phyloP scores from a whole-genome alignment of 2,888 invertebrate genomes.

The Platycheirus albimanus region DNA sequence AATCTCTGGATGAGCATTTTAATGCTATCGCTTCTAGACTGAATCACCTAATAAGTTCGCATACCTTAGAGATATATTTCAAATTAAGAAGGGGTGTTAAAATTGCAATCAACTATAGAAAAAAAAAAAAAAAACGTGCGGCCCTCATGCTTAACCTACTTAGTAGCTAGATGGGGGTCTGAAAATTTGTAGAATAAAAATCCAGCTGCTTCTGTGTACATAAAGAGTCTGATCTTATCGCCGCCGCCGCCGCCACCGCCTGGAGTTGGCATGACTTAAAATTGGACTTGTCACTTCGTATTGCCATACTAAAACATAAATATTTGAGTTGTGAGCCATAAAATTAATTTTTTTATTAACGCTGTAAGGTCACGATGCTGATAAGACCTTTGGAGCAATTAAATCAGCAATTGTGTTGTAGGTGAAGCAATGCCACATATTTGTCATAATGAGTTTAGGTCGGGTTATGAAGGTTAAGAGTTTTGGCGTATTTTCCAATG shows the following conservation, averaged over 20 bases:
- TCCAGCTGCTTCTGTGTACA: conserved; percentile 13
- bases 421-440: not conserved
- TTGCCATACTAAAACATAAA: conserved; percentile 22
- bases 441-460: not conserved
- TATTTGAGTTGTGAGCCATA: conserved; percentile 21
- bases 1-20: not conserved
- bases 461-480: too few relatives aligned
- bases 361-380: not conserved
- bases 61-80: not conserved
- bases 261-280: not conserved
- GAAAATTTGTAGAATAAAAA: conserved; percentile 1
- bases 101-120: conserved; percentile 16
- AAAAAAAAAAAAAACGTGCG: conserved; percentile 16
- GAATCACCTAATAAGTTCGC: not conserved
- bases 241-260: too few relatives aligned
- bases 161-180: not conserved
- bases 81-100: conserved; percentile 20
- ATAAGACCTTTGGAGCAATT: not conserved
- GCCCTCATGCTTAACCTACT: conserved; percentile 19
- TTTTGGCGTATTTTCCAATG: too few relatives aligned
- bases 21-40: not conserved
- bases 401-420: not conserved
- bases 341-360: not conserved
- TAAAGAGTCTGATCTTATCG: not conserved
- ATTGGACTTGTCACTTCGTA: conserved; percentile 7